These are phyloP conservation scores for Ochlodes sylvanus DNA, from an alignment of 2,888 invertebrate species.

Conservation along the genomic window DNA sequence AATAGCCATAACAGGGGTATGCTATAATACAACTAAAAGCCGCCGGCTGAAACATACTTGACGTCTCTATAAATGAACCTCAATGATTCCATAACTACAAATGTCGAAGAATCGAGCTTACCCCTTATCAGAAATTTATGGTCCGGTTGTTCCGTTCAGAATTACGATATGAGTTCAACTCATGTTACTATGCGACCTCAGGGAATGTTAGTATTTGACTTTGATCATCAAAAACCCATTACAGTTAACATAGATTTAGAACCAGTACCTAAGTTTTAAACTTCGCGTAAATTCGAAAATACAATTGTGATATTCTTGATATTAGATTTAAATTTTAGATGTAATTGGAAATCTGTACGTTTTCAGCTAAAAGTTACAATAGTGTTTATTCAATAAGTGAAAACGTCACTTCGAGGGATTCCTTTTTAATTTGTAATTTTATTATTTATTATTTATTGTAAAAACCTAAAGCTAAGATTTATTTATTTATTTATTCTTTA, in stretches of 20 bases:
- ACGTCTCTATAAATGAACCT: neutral
- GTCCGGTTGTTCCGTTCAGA: constrained; percentile 1
- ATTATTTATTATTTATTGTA: no score
- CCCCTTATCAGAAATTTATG: constrained; percentile 22
- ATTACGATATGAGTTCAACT: constrained; percentile 11
- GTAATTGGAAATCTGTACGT: neutral
- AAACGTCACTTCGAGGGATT: no score
- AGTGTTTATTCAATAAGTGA: no score
- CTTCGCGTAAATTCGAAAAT: neutral
- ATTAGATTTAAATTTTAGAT: neutral
- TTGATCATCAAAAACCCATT: constrained; percentile 1
- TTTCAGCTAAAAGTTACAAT: no score
- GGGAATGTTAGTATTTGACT: neutral
- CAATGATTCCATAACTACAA: constrained; percentile 9
- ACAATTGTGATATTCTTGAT: neutral
- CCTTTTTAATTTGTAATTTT: no score
- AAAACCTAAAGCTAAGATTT: no score
- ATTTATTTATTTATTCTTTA: no score
- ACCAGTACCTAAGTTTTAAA: neutral
- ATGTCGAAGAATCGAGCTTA: constrained; percentile 7
- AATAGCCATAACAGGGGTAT: no score
- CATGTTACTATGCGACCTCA: neutral
- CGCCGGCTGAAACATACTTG: neutral
- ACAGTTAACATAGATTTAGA: neutral
- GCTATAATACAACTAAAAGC: no score